A percentile compares a stretch with the other conserved stretches of the same genome.
phyloP scores from a whole-genome alignment of 2,113 vertebrate species.

The Psettodes erumei region DNA sequence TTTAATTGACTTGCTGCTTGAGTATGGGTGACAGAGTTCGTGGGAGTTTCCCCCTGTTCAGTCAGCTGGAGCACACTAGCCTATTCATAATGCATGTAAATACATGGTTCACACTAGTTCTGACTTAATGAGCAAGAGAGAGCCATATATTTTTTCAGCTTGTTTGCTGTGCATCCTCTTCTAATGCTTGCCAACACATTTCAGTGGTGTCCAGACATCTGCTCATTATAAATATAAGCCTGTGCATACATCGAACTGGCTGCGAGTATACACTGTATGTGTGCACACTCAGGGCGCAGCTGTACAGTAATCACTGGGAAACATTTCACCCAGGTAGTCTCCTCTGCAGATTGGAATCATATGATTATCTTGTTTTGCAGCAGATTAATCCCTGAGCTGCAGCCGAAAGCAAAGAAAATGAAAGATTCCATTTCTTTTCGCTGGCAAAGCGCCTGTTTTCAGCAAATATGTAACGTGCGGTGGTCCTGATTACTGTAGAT shows the following conservation, averaged over 20 bases:
- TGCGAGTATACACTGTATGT: not conserved
- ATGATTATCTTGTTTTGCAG: slow-evolving; percentile 17
- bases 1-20: slow-evolving; percentile 28
- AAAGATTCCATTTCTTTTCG: slow-evolving; percentile 15
- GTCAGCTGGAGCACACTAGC: not conserved
- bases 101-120: not conserved
- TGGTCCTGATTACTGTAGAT: not conserved
- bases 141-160: not conserved
- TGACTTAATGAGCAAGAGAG: slow-evolving; percentile 5
- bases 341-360: slow-evolving; percentile 14
- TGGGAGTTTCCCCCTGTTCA: slow-evolving; percentile 13
- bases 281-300: slow-evolving; percentile 14
- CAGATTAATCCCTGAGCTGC: slow-evolving; percentile 25
- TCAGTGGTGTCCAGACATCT: slow-evolving; percentile 15
- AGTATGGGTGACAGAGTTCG: slow-evolving; percentile 5
- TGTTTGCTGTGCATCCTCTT: not conserved
- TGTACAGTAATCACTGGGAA: slow-evolving; percentile 25
- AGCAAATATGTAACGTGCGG: slow-evolving; percentile 3
- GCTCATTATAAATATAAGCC: not conserved
- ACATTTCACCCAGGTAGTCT: slow-evolving; percentile 23
- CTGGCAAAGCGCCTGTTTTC: not conserved
- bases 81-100: not conserved
- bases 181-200: not conserved
- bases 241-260: not conserved
- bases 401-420: slow-evolving; percentile 1